Evolutionary conservation across 2,797 vertebrate species (phyloP).

Genomic region (Tauraco hartlaubi): DNA sequence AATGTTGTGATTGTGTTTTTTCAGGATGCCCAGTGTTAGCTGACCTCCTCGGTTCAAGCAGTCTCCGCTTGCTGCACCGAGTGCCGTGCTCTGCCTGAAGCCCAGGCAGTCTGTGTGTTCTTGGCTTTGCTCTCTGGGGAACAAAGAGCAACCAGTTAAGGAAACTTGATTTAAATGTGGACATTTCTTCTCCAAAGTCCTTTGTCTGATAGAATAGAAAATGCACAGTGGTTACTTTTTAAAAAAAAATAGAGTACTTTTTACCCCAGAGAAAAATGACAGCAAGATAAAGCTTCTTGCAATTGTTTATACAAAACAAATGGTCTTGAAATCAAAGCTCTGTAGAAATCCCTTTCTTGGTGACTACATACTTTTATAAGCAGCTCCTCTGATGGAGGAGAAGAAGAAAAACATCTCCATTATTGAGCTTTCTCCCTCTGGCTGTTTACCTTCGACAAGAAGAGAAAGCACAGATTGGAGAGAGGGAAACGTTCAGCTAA

Average conservation of each 20-base stretch:
- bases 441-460: background rate
- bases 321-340: background rate
- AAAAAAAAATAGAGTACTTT: background rate
- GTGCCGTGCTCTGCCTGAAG: background rate
- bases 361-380: background rate
- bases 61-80: background rate
- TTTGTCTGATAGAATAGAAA: background rate
- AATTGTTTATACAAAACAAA: background rate
- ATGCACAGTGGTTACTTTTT: no score
- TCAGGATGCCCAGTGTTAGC: background rate
- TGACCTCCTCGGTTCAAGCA: background rate
- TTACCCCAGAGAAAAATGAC: background rate
- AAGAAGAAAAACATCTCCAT: background rate
- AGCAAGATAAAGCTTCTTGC: background rate
- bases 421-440: background rate
- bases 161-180: background rate
- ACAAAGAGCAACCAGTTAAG: background rate
- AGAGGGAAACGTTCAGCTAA: background rate
- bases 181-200: background rate
- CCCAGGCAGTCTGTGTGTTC: background rate
- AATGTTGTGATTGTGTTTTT: background rate
- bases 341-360: background rate
- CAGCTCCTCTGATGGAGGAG: background rate
- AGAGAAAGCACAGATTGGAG: background rate
- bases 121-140: background rate